These are phyloP conservation scores for Notoglanidium macrostoma DNA, from an alignment of 2,797 vertebrate genomes.

Conservation along the genomic window DNA sequence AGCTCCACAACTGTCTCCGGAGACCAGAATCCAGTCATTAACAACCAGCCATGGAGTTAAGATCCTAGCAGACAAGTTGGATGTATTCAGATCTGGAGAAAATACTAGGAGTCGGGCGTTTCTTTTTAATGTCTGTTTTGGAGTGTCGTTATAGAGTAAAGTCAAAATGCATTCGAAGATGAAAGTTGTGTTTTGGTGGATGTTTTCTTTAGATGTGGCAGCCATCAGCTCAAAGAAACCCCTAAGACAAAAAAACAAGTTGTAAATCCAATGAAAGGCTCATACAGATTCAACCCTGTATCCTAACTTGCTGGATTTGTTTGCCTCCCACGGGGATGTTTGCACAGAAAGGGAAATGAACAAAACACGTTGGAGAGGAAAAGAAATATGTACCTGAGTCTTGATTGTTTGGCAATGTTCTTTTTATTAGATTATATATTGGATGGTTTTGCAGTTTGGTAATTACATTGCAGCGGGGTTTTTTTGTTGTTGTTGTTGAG, in stretches of 20 bases:
- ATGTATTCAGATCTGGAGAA: constrained; percentile 50
- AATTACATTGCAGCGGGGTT: constrained; percentile 8
- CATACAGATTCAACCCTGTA: constrained; percentile 22
- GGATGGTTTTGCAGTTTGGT: constrained; percentile 7
- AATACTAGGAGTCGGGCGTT: constrained; percentile 32
- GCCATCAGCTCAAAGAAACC: constrained; percentile 47
- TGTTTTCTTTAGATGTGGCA: constrained; percentile 38
- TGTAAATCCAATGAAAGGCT: constrained; percentile 39
- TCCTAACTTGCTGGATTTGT: constrained; percentile 43
- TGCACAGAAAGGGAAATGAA: constrained; percentile 53
- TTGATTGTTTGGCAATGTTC: constrained; percentile 37
- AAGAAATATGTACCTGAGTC: constrained; percentile 52
- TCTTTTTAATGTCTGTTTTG: constrained; percentile 52
- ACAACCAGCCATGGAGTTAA: constrained; percentile 68
- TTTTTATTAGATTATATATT: constrained; percentile 18
- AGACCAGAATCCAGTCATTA: constrained; percentile 69
- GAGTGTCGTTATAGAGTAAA: constrained; percentile 35
- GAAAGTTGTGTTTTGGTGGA: constrained; percentile 45
- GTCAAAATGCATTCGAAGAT: constrained; percentile 52
- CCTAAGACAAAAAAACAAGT: constrained; percentile 49
- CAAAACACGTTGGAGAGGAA: constrained; percentile 30
- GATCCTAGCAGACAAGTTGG: constrained; percentile 71
- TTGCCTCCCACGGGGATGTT: constrained; percentile 56
- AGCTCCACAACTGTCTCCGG: constrained; percentile 64
- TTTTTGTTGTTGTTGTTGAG: background rate